Base-by-base conservation (phyloP, 2,797 vertebrate species). In the Myotis findleyi region DNA sequence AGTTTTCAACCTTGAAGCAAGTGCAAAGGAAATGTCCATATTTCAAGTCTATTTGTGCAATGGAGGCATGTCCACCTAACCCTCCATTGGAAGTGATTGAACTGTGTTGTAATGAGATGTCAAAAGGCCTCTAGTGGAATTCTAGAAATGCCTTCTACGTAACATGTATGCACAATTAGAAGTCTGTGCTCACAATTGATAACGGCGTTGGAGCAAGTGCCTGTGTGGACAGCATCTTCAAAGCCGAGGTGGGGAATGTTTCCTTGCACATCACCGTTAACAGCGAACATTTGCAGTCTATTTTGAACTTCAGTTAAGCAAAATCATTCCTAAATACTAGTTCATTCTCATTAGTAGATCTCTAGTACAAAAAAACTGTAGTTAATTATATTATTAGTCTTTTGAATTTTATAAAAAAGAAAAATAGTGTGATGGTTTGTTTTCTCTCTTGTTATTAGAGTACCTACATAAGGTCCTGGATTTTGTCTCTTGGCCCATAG, bases 401-500 rank as follows among this genome's bases (percentile, higher is more conserved):
- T 82, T 75, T 90, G 27, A 81, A 75, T 87, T 82, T 87, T 76
- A 69, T 85, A 49, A 81, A 3, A 79, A 27, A 82, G 49, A 49
- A 73, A 69, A 68, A 21, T 49, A 62, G 44, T 83, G 53, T 83
- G 77, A 64, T 53, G 36, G 12, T 81, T 85, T 89, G 23, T 85
- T 69, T 91, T 71, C 33, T 87, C 5, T 89, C 18, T 5, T 79
- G 30, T 69, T 89, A 85, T 16, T 55, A 68, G 66, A 85, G 20
- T 79, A 73, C 18, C 25, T 36, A 27, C 4, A 47, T 53, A 85
- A 33, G 57, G 87, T 77, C 25, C 12, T 33, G 12, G 18, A 38
- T 82, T 91, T 95, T 81, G 64, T n/a, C 30, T 87, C 71, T 64
- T 91, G 23, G 30, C 41, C 21, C n/a, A 87, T 16, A 87, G 69